Base-by-base conservation (phyloP, 2,797 vertebrate species). In the Hozukius guyotensis region DNA sequence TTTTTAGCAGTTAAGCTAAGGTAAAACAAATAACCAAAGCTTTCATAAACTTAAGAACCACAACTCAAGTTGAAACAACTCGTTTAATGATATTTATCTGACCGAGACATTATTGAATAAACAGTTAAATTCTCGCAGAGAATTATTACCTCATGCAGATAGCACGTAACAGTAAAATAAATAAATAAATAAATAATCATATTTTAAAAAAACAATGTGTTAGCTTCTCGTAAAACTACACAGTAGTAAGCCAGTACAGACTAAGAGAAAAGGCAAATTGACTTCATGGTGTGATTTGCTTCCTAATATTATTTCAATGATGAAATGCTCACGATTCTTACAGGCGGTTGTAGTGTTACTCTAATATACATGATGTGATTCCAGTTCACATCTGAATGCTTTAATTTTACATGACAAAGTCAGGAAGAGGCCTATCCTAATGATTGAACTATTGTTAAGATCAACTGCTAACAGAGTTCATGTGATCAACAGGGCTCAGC, bases 111-210 rank as follows among this genome's bases (percentile, higher is more conserved):
- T 96, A 96, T 96, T 91, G 94, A 96, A 98, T 97, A 96, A 96
- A 96, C 95, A 92, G 95, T 96, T 96, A 96, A 97, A 98, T 98
- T 98, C 97, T 98, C 97, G 95, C 94, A 96, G 97, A 99, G 97
- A 97, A 98, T 96, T 96, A 94, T 96, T 96, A 97, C 96, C 94
- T 97, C 97, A 99, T 99, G 98, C 98, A 98, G 96, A 97, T 96
- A 96, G 95, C 97, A 97, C 96, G 97, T 88, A 94, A 95, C 96
- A 96, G 94, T 94, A 92, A 94, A 96, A 97, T 81, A 14, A 38
- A 95, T 18, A 46, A 38, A 95, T 18, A 46, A 96, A 82, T 88
- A 69, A 94, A 95, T 96, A 96, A 96, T 93, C 93, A 94, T 95
- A 95, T 91, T 88, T 95, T 95, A 97, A 91, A 75, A 87, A 93